Evolutionary conservation across 2,888 invertebrate species (phyloP), one percentile per base, ranked within the genome.

Genomic region (Eustalomyia histrio): DNA sequence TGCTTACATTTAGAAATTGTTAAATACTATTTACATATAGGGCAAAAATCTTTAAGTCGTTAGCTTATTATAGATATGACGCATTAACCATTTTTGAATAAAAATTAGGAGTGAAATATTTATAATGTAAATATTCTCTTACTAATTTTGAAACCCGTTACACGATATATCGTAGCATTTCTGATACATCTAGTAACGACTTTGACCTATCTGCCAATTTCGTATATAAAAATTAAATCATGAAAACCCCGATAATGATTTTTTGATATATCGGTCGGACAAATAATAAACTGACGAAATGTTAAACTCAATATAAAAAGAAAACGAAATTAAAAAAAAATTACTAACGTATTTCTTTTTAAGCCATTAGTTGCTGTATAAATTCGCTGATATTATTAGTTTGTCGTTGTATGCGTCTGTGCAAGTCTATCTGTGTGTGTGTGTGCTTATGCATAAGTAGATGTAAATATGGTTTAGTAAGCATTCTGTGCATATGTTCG

Each of bases 41-140:
- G 39, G 35, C 39, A 17, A 69, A 63, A 55, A 39, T 39, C 50
- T 17, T 76, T 61, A 61, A 61, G 61, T 68, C n/a, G n/a, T n/a
- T n/a, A n/a, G n/a, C n/a, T n/a, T n/a, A n/a, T n/a, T n/a, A n/a
- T n/a, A n/a, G n/a, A n/a, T n/a, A n/a, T n/a, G n/a, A n/a, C n/a
- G n/a, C n/a, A n/a, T n/a, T n/a, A n/a, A n/a, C n/a, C n/a, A n/a
- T n/a, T n/a, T n/a, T n/a, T n/a, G n/a, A n/a, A n/a, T n/a, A n/a
- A n/a, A n/a, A n/a, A n/a, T n/a, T n/a, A n/a, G n/a, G n/a, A n/a
- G n/a, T n/a, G n/a, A n/a, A n/a, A n/a, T n/a, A n/a, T n/a, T n/a
- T n/a, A n/a, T n/a, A n/a, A n/a, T n/a, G n/a, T n/a, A n/a, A n/a
- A n/a, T n/a, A n/a, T n/a, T n/a, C n/a, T n/a, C n/a, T n/a, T n/a